These are phyloP conservation scores for Brachyalestes nurse DNA, from an alignment of 2,797 vertebrate genomes.

Conservation along the genomic window DNA sequence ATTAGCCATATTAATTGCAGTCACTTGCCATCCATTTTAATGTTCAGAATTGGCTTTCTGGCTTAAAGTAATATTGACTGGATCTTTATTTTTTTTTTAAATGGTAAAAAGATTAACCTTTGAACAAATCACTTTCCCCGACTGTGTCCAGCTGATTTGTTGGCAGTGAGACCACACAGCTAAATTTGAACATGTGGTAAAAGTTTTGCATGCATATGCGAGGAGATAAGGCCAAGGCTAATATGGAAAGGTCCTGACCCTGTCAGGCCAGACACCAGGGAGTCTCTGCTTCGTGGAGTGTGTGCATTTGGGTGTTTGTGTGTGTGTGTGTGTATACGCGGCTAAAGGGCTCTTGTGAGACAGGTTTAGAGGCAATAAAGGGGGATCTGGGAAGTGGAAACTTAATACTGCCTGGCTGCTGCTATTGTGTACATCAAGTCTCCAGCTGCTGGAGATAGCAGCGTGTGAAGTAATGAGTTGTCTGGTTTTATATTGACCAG, in stretches of 20 bases:
- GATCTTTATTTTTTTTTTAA: not conserved
- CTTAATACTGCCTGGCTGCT: slow-evolving; percentile 76
- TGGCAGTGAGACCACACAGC: slow-evolving; percentile 6
- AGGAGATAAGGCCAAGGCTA: slow-evolving; percentile 30
- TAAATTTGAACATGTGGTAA: slow-evolving; percentile 15
- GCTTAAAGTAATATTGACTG: not conserved
- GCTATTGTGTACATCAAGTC: slow-evolving; percentile 77
- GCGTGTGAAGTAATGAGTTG: slow-evolving; percentile 82
- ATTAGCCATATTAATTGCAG: not conserved
- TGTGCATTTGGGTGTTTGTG: slow-evolving; percentile 63
- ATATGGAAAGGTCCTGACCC: slow-evolving; percentile 34
- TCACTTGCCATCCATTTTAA: not conserved
- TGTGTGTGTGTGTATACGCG: slow-evolving; percentile 72
- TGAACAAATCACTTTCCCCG: not conserved
- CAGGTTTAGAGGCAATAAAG: slow-evolving; percentile 77
- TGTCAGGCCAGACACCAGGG: slow-evolving; percentile 41
- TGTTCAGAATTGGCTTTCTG: not conserved
- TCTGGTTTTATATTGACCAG: slow-evolving; percentile 87
- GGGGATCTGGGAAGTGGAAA: slow-evolving; percentile 80
- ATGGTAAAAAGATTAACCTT: slow-evolving; percentile 1
- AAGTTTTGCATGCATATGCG: slow-evolving; percentile 10
- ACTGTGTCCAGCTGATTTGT: not conserved
- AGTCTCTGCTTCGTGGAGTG: slow-evolving; percentile 49
- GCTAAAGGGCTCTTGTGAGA: slow-evolving; percentile 83
- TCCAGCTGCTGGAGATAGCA: slow-evolving; percentile 74